Evolutionary conservation across 1,140 invertebrate genomes (phyloP).

Genomic region (Cotesia glomerata): DNA sequence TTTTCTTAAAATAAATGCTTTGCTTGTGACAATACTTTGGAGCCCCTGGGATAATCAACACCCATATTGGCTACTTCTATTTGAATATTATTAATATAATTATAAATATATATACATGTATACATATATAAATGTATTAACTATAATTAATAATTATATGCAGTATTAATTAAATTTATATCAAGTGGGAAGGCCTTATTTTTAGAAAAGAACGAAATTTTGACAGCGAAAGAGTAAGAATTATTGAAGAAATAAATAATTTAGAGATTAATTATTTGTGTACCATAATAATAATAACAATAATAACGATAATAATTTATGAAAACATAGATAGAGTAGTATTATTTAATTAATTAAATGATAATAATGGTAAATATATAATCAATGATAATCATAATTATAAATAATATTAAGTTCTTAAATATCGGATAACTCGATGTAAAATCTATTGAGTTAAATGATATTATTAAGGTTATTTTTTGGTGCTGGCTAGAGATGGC

Average conservation of each 20-base stretch:
- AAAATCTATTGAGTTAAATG: not conserved
- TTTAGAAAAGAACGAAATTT: conserved; percentile 37
- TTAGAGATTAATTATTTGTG: not conserved
- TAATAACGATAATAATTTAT: too few relatives aligned
- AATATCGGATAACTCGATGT: too few relatives aligned
- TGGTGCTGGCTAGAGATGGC: too few relatives aligned
- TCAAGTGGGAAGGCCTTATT: conserved; percentile 22
- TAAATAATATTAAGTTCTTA: too few relatives aligned
- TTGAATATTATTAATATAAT: too few relatives aligned
- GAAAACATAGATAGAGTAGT: too few relatives aligned
- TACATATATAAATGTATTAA: not conserved
- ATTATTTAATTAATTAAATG: too few relatives aligned
- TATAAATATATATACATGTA: too few relatives aligned
- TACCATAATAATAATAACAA: not conserved
- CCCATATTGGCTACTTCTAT: too few relatives aligned
- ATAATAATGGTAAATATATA: not conserved
- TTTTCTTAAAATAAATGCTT: not conserved
- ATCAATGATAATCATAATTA: not conserved
- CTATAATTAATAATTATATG: not conserved
- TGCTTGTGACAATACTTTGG: conserved; percentile 1
- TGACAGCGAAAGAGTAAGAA: conserved; percentile 37
- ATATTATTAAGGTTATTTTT: too few relatives aligned
- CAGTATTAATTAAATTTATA: conserved; percentile 24
- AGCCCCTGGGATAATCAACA: not conserved
- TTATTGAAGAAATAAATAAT: not conserved